phyloP scores from a whole-genome alignment of 2,797 vertebrate species.

The Muscicapa comitata region DNA sequence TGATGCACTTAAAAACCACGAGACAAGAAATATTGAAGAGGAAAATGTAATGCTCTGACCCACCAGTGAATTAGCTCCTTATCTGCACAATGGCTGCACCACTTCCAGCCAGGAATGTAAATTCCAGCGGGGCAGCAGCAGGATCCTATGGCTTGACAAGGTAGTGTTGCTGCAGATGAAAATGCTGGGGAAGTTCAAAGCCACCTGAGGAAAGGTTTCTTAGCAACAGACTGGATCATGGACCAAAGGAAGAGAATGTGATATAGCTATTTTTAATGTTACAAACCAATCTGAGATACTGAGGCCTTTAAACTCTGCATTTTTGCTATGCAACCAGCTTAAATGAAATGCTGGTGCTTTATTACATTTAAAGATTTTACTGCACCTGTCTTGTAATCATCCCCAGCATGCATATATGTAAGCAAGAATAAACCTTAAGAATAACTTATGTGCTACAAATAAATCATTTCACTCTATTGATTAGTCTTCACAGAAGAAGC shows the following conservation, averaged over 20 bases:
- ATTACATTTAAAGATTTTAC: neutral
- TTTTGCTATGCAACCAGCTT: neutral
- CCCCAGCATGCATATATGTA: neutral
- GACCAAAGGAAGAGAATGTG: neutral
- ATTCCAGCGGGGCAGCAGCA: neutral
- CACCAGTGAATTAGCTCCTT: neutral
- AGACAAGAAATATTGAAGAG: neutral
- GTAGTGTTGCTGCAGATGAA: neutral
- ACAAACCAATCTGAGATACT: neutral
- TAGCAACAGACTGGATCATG: conserved; percentile 31
- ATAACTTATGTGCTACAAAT: neutral
- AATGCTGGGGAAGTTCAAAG: conserved; percentile 39
- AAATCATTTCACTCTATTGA: conserved; percentile 1
- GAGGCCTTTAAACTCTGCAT: neutral
- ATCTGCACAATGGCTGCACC: neutral
- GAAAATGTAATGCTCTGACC: neutral
- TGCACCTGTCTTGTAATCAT: neutral
- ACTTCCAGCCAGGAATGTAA: neutral
- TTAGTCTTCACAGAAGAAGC: neutral
- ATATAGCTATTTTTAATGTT: conserved; percentile 8
- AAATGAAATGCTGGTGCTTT: neutral
- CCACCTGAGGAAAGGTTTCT: conserved; percentile 38
- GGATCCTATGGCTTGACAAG: neutral
- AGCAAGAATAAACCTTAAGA: neutral
- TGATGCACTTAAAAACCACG: neutral